These are phyloP conservation scores for Rousettus madagascariensis DNA, from an alignment of 2,797 vertebrate species.

Conservation along the genomic window DNA sequence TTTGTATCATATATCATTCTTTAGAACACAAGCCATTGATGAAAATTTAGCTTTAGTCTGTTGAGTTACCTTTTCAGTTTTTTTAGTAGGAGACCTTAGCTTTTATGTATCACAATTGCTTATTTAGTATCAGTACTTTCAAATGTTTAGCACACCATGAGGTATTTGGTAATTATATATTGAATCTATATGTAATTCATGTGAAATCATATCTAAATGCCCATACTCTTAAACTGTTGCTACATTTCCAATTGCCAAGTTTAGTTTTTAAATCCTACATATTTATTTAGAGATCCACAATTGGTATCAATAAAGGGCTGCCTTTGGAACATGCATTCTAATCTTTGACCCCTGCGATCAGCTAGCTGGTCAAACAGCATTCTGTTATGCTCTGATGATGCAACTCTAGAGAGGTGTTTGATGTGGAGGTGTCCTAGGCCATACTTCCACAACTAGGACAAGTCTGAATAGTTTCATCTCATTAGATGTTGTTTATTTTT, in stretches of 20 bases:
- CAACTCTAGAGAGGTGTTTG: neutral
- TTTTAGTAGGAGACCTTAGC: neutral
- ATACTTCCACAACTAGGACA: neutral
- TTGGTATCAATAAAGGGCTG: neutral
- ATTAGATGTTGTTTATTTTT: neutral
- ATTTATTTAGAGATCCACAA: neutral
- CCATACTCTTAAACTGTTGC: neutral
- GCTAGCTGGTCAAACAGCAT: neutral
- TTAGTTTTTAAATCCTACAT: neutral
- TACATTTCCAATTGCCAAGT: neutral
- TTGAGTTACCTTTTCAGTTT: neutral
- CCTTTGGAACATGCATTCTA: neutral
- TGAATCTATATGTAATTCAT: neutral
- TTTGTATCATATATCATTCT: constrained; percentile 4
- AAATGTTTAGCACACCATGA: neutral
- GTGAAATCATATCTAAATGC: neutral
- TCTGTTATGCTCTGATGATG: neutral
- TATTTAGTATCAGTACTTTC: neutral
- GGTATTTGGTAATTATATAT: neutral
- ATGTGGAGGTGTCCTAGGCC: neutral
- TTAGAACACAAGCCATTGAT: neutral
- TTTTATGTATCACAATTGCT: neutral
- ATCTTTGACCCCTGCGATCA: neutral
- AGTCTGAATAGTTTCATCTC: neutral
- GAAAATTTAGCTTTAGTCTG: neutral